Base-by-base conservation (phyloP, 2,113 vertebrate species). In the Percina caprodes region DNA sequence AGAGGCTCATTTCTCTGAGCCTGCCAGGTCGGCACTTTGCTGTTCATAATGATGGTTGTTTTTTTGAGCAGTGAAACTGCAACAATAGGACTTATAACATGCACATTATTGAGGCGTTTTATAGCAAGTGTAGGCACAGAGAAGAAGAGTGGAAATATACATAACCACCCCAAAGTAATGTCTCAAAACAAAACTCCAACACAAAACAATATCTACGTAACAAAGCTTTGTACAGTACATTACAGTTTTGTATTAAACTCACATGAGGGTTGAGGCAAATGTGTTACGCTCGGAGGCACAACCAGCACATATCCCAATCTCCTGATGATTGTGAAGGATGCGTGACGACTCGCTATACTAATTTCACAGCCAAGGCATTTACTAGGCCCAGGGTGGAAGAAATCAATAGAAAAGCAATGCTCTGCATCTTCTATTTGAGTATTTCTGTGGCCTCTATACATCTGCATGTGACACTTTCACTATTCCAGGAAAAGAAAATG, bases 241-340 rank as follows among this genome's bases (percentile, higher is more conserved):
- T 33, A 19, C 12, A 26, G 48, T 77, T 82, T 80, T 46, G 77
- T 81, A 83, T 83, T 83, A 80, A 83, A 90, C 76, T 79, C 84
- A 73, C 82, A 74, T 48, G 69, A 92, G 69, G 69, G 46, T 74
- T 89, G 69, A 90, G 92, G 89, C 85, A 86, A 92, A 93, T 91
- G 83, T 52, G 21, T 78, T 75, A 42, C 0, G 84, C 88, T 91
- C 11, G 30, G 73, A 91, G 82, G 77, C 80, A 77, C 58, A 77
- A 18, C 68, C 56, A 79, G 78, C 59, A 80, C 33, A 23, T 46
- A 77, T 79, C 56, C 68, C 35, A 79, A 74, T 82, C 80, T 83
- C 80, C 76, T 66, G 90, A 79, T 86, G 80, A 85, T 83, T 75
- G 77, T 77, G 73, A 83, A 83, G 83, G 71, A 77, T 86, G 77